Base-by-base conservation (phyloP, 2,888 invertebrate genomes). In the Hoplodrina blanda region DNA sequence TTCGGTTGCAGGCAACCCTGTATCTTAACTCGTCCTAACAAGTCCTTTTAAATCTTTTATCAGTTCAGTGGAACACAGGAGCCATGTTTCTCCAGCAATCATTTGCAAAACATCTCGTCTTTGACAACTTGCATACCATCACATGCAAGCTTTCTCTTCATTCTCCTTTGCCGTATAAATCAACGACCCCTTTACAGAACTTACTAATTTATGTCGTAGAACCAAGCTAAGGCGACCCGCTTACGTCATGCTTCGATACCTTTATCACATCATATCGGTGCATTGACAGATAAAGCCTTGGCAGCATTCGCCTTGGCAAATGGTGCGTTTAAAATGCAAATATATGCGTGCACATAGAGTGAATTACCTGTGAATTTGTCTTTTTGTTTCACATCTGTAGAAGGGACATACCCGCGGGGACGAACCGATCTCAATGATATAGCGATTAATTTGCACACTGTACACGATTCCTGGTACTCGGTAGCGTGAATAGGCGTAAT, bases 381-480 rank as follows among this genome's bases (percentile, higher is more conserved):
- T 67, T 70, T 73, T 72, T 76, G 61, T 69, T 56, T 53, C 54
- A 66, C 62, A 72, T 50, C 50, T 67, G 62, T 60, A 54, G 50
- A 33, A 63, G 81, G 85, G 78, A 76, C 73, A 81, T 75, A 62
- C 78, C 84, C 84, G 63, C 76, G 81, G 86, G 84, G 76, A 85
- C 62, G 68, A 44, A 85, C 85, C 73, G 53, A 68, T 72, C 61
- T 81, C 78, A 78, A 66, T 76, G 72, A 54, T 81, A 5, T 67
- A 8, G 54, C 50, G 50, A 76, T 72, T 71, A 62, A 71, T 78
- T 64, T 67, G 54, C 61, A 66, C 56, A 67, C 66, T 52, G 57
- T 67, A 62, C 66, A 77, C 49, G 52, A 71, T 71, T 77, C 63
- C 62, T 64, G n/a, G 41, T 62, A 62, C 8, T 15, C 33, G 63